Conservation (phyloP, 2,888 invertebrate species). For the Microctonus aethiopoides region DNA sequence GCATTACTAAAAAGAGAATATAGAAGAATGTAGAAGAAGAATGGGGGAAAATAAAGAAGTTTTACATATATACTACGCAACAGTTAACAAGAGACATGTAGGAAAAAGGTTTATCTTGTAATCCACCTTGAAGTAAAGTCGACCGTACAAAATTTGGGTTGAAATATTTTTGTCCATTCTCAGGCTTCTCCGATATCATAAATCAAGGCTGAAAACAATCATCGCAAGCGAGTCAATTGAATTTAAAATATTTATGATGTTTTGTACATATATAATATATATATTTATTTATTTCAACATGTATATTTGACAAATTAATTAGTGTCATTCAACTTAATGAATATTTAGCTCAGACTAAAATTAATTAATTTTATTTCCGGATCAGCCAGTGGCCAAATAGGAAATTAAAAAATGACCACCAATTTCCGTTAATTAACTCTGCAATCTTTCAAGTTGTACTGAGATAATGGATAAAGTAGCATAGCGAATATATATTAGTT, state of each 20-base stretch:
- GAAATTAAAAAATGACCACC: not conserved
- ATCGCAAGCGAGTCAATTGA: not conserved
- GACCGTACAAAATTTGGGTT: slow-evolving; percentile 7
- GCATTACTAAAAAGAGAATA: slow-evolving; percentile 19
- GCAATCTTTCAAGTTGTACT: not conserved
- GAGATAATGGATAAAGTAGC: slow-evolving; percentile 18
- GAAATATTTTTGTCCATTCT: slow-evolving; percentile 18
- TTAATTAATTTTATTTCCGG: not conserved
- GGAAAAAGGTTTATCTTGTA: slow-evolving; percentile 12
- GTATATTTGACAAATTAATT: not conserved
- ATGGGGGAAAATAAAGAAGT: slow-evolving; percentile 1
- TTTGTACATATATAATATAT: not conserved
- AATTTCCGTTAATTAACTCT: slow-evolving; percentile 1
- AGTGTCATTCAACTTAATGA: not conserved
- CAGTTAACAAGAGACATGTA: not conserved
- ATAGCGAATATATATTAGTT: slow-evolving; percentile 2
- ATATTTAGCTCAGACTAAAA: not conserved
- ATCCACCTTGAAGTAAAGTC: slow-evolving; percentile 19
- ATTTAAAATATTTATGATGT: not conserved
- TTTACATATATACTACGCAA: slow-evolving; percentile 1
- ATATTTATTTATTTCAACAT: not conserved
- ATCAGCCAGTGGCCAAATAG: not conserved
- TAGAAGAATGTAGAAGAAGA: slow-evolving; percentile 6
- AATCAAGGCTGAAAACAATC: slow-evolving; percentile 10
- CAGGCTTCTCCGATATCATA: slow-evolving; percentile 29